These are phyloP conservation scores for Agapostemon virescens DNA, from an alignment of 2,888 invertebrate genomes.

Conservation along the genomic window DNA sequence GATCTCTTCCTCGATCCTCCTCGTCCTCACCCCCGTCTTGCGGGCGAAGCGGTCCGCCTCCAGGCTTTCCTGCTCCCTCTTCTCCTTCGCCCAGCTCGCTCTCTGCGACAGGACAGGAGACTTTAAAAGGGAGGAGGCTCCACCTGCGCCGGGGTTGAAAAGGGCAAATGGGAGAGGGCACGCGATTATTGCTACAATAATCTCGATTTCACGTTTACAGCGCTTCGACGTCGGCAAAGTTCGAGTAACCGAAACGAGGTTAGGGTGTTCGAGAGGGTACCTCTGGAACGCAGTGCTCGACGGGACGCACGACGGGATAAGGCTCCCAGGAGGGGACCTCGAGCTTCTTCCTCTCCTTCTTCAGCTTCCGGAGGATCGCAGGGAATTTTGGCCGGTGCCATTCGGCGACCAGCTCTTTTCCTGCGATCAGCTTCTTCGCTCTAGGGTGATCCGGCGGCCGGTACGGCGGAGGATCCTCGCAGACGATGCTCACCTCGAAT, in stretches of 20 bases:
- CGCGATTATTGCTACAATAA: too few species aligned
- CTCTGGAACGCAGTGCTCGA: constrained; percentile 5
- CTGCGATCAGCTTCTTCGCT: constrained; percentile 81
- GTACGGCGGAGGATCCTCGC: constrained; percentile 59
- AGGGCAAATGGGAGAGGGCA: too few species aligned
- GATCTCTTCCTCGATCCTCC: not conserved
- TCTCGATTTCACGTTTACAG: too few species aligned
- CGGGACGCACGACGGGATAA: not conserved
- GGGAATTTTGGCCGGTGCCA: constrained; percentile 83
- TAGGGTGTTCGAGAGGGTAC: constrained; percentile 16
- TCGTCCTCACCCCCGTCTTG: not conserved
- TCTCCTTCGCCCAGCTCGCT: not conserved
- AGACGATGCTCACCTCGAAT: constrained; percentile 68
- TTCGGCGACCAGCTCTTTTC: constrained; percentile 82
- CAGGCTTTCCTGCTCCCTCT: not conserved
- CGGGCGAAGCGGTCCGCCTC: constrained; percentile 58
- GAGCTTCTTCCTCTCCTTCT: constrained; percentile 80
- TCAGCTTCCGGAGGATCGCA: constrained; percentile 80
- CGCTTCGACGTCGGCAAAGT: too few species aligned
- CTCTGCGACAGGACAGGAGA: constrained; percentile 11
- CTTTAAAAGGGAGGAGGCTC: too few species aligned
- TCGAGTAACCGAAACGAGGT: not conserved
- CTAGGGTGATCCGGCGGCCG: constrained; percentile 73
- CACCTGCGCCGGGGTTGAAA: too few species aligned
- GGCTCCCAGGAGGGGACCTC: constrained; percentile 41